Evolutionary conservation across 2,113 vertebrate species (phyloP), one percentile per base, ranked within the genome.

Genomic region (Engystomops pustulosus): DNA sequence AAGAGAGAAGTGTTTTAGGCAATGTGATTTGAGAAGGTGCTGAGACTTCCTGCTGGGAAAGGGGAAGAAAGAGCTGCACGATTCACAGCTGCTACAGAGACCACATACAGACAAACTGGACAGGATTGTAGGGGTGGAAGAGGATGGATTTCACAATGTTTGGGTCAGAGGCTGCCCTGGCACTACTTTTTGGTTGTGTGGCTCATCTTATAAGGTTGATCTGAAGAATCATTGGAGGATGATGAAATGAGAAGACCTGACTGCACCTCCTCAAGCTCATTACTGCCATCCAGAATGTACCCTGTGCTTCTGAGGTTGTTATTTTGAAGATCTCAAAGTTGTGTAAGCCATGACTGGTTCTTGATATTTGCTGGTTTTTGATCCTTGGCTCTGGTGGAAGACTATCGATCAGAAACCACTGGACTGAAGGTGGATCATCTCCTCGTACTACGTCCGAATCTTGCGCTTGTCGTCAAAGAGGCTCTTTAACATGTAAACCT

Each of bases 401-500:
- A 77, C 74, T 77, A 14, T 74, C 20, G 30, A 58, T 53, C 20
- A 23, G 8, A 77, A 55, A 23, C 1, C 38, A 58, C 47, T 38
- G n/a, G 44, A 32, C 25, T 5, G 23, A 25, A 36, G 10, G 18
- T 17, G 12, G 2, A 77, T 10, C 11, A 14, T 11, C 6, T 53
- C 72, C 45, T 25, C 6, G 25, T 71, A 85, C 89, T 95, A 97
- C 51, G 95, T 95, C 86, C 87, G 91, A 74, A 95, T 89, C 6
- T 89, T 91, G 53, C 93, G 89, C 90, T 93, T 95, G 79, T 96
- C 95, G 0, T 96, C 94, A 65, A 97, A 97, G 84, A 97, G 94
- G 89, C 93, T 95, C 84, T 95, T 95, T 38, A 97, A 90, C 0
- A 95, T 95, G 92, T 94, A 97, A 44, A 97, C 95, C 69, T 97